Evolutionary conservation across 2,797 vertebrate species (phyloP).

Genomic region (Pelobates cultripes): DNA sequence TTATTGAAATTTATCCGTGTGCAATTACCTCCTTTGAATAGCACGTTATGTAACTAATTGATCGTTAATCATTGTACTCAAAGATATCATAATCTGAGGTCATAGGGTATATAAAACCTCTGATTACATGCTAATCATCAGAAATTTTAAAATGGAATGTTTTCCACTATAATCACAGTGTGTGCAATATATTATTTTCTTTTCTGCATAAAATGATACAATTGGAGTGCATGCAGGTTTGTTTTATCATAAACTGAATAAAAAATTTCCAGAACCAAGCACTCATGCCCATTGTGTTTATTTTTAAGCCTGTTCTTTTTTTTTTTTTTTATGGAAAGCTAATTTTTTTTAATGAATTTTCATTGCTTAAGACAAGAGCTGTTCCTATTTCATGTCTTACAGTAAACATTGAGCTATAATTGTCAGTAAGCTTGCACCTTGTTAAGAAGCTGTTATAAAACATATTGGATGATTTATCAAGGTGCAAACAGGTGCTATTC

Average conservation of each 20-base stretch:
- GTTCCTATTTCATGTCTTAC: no score
- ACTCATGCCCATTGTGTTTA: not conserved
- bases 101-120: conserved; percentile 12
- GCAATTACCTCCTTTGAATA: conserved; percentile 16
- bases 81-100: conserved; percentile 28
- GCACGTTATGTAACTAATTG: conserved; percentile 16
- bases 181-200: not conserved
- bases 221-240: not conserved
- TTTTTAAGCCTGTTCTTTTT: not conserved
- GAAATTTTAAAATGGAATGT: conserved; percentile 17
- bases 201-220: not conserved
- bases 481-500: no score
- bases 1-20: conserved; percentile 6
- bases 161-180: conserved; percentile 24
- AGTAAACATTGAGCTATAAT: no score
- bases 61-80: conserved; percentile 24
- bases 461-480: no score
- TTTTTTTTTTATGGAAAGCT: not conserved
- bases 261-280: not conserved
- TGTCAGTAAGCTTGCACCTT: no score
- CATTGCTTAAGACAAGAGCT: no score
- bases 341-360: no score
- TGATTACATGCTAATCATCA: conserved; percentile 37
- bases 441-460: no score
- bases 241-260: not conserved